Evolutionary conservation across 1,140 invertebrate genomes (phyloP), one percentile per base, ranked within the genome.

Genomic region (Nilaparvata lugens): DNA sequence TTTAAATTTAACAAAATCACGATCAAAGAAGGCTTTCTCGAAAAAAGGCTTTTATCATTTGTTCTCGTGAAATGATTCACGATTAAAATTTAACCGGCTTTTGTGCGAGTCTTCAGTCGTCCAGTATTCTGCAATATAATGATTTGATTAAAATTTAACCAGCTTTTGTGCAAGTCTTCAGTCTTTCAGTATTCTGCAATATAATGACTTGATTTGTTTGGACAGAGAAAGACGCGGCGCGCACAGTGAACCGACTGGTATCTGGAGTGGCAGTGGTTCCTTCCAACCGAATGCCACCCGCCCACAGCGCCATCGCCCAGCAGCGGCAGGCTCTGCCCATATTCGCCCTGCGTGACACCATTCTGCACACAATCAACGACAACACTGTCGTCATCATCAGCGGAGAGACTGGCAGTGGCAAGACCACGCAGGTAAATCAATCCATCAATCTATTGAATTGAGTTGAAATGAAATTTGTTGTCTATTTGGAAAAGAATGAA

Each of bases 381-480:
- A 78, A 82, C 70, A 75, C 80, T 67, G 80, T 87, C 2, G 70
- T 81, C 0, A 75, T 93, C 62, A 81, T 95, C 42, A 83, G 81
- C 51, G 90, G 90, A 14, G 87, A 89, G 62, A 91, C 91, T 0
- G 91, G 92, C 1, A 91, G 87, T 24, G 93, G 93, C 1, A 95
- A 95, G 78, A 93, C 91, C 0, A 95, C 92, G 0, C 92, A 95
- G 75, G 75, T 78, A 61, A 45, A n/a, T n/a, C n/a, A n/a, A n/a
- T n/a, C n/a, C n/a, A n/a, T n/a, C n/a, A n/a, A n/a, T n/a, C n/a
- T n/a, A n/a, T n/a, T n/a, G n/a, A n/a, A n/a, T n/a, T n/a, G n/a
- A n/a, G n/a, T n/a, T n/a, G n/a, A n/a, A n/a, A n/a, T n/a, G n/a
- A n/a, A n/a, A n/a, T n/a, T n/a, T n/a, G n/a, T n/a, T n/a, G n/a